A percentile compares a stretch with the other conserved stretches of the same genome.
These are phyloP conservation scores for Leptopilina drosophilae DNA, from an alignment of 2,888 invertebrate species.

Conservation along the genomic window DNA sequence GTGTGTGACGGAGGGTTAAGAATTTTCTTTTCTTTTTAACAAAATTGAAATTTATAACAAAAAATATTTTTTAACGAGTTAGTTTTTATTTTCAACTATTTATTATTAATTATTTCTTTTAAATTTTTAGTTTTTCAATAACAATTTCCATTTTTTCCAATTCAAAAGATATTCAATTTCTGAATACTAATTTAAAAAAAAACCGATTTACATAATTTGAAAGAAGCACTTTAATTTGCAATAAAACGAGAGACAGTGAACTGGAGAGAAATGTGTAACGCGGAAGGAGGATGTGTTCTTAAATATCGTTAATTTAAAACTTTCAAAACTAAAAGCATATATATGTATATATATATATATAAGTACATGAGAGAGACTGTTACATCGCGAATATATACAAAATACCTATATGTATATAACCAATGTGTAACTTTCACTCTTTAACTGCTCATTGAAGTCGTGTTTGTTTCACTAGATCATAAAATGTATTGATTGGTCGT, in stretches of 20 bases:
- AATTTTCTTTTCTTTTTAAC: too few species aligned
- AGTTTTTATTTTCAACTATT: background rate
- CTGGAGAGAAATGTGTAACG: background rate
- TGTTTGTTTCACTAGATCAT: slow-evolving; percentile 30
- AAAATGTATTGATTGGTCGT: slow-evolving; percentile 29
- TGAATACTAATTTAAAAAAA: too few species aligned
- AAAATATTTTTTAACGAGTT: too few species aligned
- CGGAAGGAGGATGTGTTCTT: slow-evolving; percentile 12
- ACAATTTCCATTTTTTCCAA: too few species aligned
- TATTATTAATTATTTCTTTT: background rate
- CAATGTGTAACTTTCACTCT: slow-evolving; percentile 32
- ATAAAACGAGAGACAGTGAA: too few species aligned
- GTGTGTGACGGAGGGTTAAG: too few species aligned
- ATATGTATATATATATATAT: too few species aligned
- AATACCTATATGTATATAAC: background rate
- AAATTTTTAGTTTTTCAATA: too few species aligned
- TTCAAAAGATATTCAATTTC: too few species aligned
- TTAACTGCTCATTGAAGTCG: slow-evolving; percentile 11
- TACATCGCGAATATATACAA: slow-evolving; percentile 15
- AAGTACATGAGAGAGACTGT: background rate
- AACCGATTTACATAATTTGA: too few species aligned
- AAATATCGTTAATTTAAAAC: slow-evolving; percentile 3
- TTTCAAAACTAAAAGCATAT: background rate
- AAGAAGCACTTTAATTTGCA: too few species aligned
- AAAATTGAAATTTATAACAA: too few species aligned